Evolutionary conservation across 1,140 invertebrate species (phyloP).

Genomic region (Diabrotica virgifera): DNA sequence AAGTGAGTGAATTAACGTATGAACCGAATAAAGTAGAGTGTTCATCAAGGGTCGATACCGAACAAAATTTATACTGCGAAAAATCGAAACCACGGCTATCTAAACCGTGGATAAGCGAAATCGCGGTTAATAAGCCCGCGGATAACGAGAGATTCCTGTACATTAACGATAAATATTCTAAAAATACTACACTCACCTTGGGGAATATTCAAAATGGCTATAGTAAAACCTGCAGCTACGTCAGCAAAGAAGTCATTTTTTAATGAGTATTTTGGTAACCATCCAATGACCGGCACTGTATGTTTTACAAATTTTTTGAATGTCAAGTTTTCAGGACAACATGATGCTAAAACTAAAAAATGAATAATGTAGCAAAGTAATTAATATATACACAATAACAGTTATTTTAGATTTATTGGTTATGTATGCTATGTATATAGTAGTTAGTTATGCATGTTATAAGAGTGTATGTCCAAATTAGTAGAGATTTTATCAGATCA

Average conservation of each 20-base stretch:
- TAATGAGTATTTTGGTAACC: conserved; percentile 70
- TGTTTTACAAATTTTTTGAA: conserved; percentile 47
- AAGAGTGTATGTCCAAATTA: too few relatives aligned
- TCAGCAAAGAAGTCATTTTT: conserved; percentile 63
- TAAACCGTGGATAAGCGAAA: background rate
- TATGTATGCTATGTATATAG: too few relatives aligned
- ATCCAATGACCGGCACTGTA: conserved; percentile 62
- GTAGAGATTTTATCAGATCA: too few relatives aligned
- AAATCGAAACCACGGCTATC: background rate
- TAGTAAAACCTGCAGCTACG: conserved; percentile 76
- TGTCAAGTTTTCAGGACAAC: conserved; percentile 13
- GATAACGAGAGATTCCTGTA: background rate
- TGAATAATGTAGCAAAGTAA: too few relatives aligned
- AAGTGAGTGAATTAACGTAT: too few relatives aligned
- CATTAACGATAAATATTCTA: background rate
- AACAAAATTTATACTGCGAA: background rate
- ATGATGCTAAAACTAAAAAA: conserved; percentile 11
- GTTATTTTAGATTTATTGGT: too few relatives aligned
- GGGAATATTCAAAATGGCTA: conserved; percentile 92
- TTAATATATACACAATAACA: too few relatives aligned
- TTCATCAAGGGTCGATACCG: too few relatives aligned
- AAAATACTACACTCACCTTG: conserved; percentile 61
- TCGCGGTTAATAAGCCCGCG: too few relatives aligned
- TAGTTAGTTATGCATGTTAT: too few relatives aligned
- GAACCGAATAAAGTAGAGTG: too few relatives aligned